Conservation (phyloP, 2,797 vertebrate species). For the Gephyroberyx darwinii region DNA sequence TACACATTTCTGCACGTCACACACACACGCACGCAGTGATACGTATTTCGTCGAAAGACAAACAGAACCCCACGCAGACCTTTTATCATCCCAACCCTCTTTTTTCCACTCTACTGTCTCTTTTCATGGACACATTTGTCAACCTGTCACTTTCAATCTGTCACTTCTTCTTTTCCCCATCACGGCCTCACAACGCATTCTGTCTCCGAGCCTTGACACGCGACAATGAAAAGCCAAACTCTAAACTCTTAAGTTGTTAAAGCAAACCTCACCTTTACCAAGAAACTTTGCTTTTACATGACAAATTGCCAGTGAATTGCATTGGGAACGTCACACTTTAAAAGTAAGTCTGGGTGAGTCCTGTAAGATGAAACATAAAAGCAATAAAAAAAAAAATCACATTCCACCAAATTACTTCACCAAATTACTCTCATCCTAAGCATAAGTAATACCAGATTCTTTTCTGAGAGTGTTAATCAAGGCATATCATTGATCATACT, state of each 20-base stretch:
- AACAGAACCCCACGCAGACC: constrained; percentile 46
- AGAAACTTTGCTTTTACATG: constrained; percentile 17
- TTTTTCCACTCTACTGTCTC: constrained; percentile 63
- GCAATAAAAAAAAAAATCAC: neutral
- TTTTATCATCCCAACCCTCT: constrained; percentile 62
- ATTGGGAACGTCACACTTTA: neutral
- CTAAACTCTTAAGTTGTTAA: constrained; percentile 57
- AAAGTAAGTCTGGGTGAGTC: neutral
- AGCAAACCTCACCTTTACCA: constrained; percentile 24
- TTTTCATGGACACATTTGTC: constrained; percentile 83
- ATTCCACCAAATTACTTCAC: neutral
- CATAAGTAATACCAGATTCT: neutral
- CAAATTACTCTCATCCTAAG: neutral
- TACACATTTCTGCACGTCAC: neutral
- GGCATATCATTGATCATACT: too few relatives aligned
- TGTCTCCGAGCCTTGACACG: constrained; percentile 70
- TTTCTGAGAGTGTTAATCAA: neutral
- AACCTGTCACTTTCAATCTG: constrained; percentile 82
- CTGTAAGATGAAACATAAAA: too few relatives aligned
- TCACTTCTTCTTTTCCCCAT: constrained; percentile 74
- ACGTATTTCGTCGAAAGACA: constrained; percentile 47
- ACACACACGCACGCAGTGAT: neutral
- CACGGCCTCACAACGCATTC: constrained; percentile 71
- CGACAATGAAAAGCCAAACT: constrained; percentile 71
- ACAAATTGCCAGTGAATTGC: constrained; percentile 14